Evolutionary conservation across 2,888 invertebrate genomes (phyloP).

Genomic region (Aphodius sticticus): DNA sequence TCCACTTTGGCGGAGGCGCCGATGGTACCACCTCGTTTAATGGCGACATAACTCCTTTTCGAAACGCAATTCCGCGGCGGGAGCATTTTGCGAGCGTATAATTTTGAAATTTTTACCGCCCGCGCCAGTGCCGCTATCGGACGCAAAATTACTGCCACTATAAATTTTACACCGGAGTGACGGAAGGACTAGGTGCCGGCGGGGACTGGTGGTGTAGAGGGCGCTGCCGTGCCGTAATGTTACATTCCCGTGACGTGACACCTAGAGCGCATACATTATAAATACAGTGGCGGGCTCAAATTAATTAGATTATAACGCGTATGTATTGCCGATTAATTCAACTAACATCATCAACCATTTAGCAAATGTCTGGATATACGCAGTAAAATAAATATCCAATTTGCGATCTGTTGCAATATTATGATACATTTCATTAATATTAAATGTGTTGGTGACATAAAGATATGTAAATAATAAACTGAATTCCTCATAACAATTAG

Average conservation of each 20-base stretch:
- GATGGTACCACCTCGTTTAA: conserved; percentile 18
- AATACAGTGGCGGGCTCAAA: conserved; percentile 19
- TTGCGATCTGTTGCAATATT: neutral
- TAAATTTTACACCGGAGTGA: conserved; percentile 13
- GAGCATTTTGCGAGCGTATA: conserved; percentile 14
- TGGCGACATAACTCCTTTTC: conserved; percentile 21
- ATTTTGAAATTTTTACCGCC: conserved; percentile 23
- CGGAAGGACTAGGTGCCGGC: conserved; percentile 8
- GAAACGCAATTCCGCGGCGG: conserved; percentile 21
- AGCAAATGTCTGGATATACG: neutral
- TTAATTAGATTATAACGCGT: conserved; percentile 21
- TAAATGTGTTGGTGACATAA: neutral
- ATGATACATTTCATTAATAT: neutral
- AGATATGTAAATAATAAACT: too few species aligned
- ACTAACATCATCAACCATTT: neutral
- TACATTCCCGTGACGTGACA: conserved; percentile 17
- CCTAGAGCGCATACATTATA: conserved; percentile 22
- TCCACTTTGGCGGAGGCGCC: conserved; percentile 19
- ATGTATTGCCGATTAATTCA: conserved; percentile 15
- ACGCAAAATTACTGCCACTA: conserved; percentile 22
- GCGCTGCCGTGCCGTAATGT: conserved; percentile 1
- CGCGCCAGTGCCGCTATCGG: conserved; percentile 16
- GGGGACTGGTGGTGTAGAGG: conserved; percentile 13
- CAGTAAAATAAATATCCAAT: neutral
- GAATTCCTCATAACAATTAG: too few species aligned